Evolutionary conservation across 1,140 invertebrate genomes (phyloP), one percentile per base, ranked within the genome.

Genomic region (Drosophila parabipectinata): DNA sequence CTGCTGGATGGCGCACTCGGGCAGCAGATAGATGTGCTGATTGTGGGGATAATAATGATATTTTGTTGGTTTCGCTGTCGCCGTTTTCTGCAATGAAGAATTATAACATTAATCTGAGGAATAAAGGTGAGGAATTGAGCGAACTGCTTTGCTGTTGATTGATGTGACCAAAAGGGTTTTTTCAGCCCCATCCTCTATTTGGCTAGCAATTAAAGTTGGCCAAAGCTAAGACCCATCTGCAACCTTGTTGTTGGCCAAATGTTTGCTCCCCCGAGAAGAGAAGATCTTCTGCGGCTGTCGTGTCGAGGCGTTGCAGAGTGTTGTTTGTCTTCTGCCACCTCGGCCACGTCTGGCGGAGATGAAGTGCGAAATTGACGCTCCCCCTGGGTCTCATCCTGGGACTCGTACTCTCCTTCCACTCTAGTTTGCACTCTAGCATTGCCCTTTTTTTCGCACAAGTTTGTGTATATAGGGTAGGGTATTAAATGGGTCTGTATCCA

Each of bases 41-140:
- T 98, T 97, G 93, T 97, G 97, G n/a, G 97, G 97, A 92, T 97
- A 97, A 93, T 97, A 97, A 91, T 98, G 96, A 93, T 98, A 97
- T 93, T 97, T 97, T 39, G 97, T 97, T 3, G 96, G 96, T 91
- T 97, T 97, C 24, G 94, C 95, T 84, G 95, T 95, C 87, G 95
- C 92, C 77, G 95, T 94, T 71, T 95, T 96, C 96, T 96, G 94
- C 78, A 94, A 95, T 76, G 73, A 92, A 37, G 58, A 57, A 58
- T 10, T 34, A 28, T 37, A 24, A 32, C 37, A 45, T 32, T 26
- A 48, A 47, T 21, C 48, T 10, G 21, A 21, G 21, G 21, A 3
- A 21, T 21, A 51, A 28, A 44, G 44, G 26, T 5, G 8, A n/a
- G 21, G 21, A n/a, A 28, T 21, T 51, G 61, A 37, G 67, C 53